Percentiles rank a stretch among this genome's conserved stretches.
Conservation (phyloP, 2,888 invertebrate species). For the Lasioglossum figueresi region DNA sequence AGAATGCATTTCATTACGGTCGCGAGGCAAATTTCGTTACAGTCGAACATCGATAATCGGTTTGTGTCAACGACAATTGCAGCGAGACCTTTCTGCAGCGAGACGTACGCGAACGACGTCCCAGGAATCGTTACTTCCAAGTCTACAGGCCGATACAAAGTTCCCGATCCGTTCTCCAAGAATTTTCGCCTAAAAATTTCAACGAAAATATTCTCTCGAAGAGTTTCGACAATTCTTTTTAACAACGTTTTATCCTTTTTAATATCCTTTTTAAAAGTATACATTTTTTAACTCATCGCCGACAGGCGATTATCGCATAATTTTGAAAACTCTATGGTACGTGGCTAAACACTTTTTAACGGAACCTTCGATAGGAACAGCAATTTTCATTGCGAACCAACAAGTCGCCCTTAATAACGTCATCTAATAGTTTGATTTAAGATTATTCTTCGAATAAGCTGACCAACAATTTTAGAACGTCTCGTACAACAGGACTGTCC, state of each 20-base stretch:
- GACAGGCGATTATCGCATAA: too few species aligned
- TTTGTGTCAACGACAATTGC: slow-evolving; percentile 11
- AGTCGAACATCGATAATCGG: slow-evolving; percentile 17
- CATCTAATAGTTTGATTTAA: too few species aligned
- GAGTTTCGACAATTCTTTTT: not conserved
- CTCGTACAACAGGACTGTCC: not conserved
- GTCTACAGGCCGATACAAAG: not conserved
- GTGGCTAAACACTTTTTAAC: too few species aligned
- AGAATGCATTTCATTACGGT: slow-evolving; percentile 53
- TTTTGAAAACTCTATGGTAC: too few species aligned
- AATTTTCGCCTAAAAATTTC: not conserved
- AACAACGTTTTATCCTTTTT: not conserved
- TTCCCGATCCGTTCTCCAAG: not conserved
- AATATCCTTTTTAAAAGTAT: too few species aligned
- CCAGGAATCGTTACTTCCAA: not conserved
- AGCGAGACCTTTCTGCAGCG: not conserved
- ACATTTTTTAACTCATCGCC: too few species aligned
- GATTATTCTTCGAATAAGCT: not conserved
- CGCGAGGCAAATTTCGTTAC: slow-evolving; percentile 13
- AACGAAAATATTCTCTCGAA: not conserved
- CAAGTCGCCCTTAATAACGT: too few species aligned
- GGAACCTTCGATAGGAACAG: too few species aligned
- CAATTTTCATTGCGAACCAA: too few species aligned
- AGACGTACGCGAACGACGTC: not conserved
- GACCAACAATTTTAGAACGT: not conserved